These are phyloP conservation scores for Pachycephus smyrnensis DNA, from an alignment of 2,888 invertebrate species.

Conservation along the genomic window DNA sequence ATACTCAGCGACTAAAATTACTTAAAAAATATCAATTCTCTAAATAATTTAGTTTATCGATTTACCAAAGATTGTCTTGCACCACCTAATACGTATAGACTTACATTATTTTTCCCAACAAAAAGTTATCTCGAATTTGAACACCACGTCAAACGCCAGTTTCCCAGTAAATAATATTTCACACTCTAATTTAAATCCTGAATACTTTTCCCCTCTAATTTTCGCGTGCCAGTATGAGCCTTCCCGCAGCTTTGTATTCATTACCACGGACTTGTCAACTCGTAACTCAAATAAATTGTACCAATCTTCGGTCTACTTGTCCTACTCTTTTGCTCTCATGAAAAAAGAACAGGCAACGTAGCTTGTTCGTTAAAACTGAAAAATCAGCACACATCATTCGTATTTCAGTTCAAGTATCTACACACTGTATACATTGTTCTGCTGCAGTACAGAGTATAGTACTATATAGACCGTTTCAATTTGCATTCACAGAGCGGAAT, in stretches of 20 bases:
- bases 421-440: neutral
- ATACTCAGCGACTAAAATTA: neutral
- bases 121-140: constrained; percentile 18
- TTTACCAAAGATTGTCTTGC: neutral
- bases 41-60: neutral
- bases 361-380: neutral
- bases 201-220: constrained; percentile 50
- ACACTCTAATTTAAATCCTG: neutral
- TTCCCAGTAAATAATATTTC: constrained; percentile 39
- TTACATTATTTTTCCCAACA: constrained; percentile 10
- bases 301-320: constrained; percentile 19
- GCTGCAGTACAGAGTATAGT: neutral
- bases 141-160: constrained; percentile 42
- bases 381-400: neutral
- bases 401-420: neutral
- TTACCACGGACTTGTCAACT: constrained; percentile 50
- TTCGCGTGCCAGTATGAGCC: constrained; percentile 24
- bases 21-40: neutral
- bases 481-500: neutral
- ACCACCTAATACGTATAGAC: neutral
- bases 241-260: constrained; percentile 55
- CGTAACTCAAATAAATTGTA: constrained; percentile 59
- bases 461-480: neutral
- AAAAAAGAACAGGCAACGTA: neutral
- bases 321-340: neutral